phyloP scores from a whole-genome alignment of 1,140 invertebrate genomes.

The Grapholita molesta region DNA sequence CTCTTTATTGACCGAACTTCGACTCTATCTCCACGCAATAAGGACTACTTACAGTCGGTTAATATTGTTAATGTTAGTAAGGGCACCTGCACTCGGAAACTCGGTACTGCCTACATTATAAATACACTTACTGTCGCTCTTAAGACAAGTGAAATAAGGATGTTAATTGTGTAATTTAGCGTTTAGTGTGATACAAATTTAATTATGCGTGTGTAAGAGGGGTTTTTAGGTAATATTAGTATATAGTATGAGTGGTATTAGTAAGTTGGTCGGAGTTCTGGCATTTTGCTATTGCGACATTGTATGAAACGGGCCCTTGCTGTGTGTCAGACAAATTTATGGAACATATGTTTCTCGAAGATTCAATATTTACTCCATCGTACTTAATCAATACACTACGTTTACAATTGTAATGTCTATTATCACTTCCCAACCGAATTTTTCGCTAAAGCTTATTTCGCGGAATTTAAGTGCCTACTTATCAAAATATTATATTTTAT shows the following conservation, averaged over 20 bases:
- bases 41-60: too few relatives aligned
- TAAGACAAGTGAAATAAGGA: neutral
- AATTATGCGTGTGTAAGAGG: neutral
- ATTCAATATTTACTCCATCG: neutral
- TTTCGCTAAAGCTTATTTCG: too few relatives aligned
- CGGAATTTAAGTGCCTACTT: too few relatives aligned
- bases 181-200: neutral
- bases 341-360: neutral
- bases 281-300: slow-evolving; percentile 9
- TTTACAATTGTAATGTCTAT: too few relatives aligned
- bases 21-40: too few relatives aligned
- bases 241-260: neutral
- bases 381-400: neutral
- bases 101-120: too few relatives aligned
- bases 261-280: neutral
- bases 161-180: neutral
- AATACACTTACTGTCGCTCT: neutral
- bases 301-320: neutral
- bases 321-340: neutral
- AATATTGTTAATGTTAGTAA: too few relatives aligned
- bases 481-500: too few relatives aligned
- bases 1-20: too few relatives aligned
- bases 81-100: too few relatives aligned
- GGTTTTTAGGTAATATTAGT: neutral
- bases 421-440: too few relatives aligned